Conservation (phyloP, 1,140 invertebrate species). For the Helicorthomorpha holstii region DNA sequence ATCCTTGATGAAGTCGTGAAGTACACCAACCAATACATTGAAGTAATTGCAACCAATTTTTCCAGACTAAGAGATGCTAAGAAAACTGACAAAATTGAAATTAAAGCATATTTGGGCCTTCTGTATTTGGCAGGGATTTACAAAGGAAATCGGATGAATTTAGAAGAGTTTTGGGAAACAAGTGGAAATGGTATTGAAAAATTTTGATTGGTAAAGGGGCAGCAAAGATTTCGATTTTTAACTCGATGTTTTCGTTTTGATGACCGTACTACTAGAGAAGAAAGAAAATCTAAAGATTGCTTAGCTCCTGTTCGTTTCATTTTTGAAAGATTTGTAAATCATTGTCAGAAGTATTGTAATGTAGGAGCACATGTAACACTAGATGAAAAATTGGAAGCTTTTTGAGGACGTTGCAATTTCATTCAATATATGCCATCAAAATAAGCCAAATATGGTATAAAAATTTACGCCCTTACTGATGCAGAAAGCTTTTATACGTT, state of each 20-base stretch:
- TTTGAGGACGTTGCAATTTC: slow-evolving; percentile 30
- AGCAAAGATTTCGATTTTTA: slow-evolving; percentile 6
- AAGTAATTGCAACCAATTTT: too few species aligned
- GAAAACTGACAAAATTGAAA: slow-evolving; percentile 3
- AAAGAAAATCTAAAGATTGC: not conserved
- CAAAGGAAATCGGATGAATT: not conserved
- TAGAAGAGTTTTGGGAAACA: slow-evolving; percentile 5
- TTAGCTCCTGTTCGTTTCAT: not conserved
- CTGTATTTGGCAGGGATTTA: slow-evolving; percentile 6
- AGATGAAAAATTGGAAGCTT: slow-evolving; percentile 31
- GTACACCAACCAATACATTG: too few species aligned
- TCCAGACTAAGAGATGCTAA: slow-evolving; percentile 3
- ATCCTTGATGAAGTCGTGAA: too few species aligned
- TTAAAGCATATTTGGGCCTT: slow-evolving; percentile 10
- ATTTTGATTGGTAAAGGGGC: slow-evolving; percentile 5
- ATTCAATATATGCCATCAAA: slow-evolving; percentile 30
- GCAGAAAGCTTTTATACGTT: not conserved
- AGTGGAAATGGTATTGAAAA: slow-evolving; percentile 6
- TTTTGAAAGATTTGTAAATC: slow-evolving; percentile 1
- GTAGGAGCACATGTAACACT: slow-evolving; percentile 13
- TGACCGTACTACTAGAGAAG: not conserved
- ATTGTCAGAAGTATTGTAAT: not conserved
- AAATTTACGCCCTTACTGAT: slow-evolving; percentile 3
- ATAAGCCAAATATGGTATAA: slow-evolving; percentile 27
- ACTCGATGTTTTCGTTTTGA: slow-evolving; percentile 9